These are phyloP conservation scores for Anastrepha obliqua DNA, from an alignment of 1,140 invertebrate genomes.

Conservation along the genomic window DNA sequence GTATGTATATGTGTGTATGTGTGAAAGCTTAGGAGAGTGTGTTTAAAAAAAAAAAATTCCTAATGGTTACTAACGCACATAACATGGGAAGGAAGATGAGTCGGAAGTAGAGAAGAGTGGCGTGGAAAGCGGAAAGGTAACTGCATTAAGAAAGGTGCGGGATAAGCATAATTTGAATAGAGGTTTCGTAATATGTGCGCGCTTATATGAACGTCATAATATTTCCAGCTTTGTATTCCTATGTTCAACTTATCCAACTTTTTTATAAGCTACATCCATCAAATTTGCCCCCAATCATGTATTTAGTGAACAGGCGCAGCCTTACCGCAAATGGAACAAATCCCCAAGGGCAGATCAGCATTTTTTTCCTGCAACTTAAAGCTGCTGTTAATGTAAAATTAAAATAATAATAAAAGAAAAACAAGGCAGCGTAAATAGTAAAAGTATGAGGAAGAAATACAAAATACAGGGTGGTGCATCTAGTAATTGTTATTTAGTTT, in stretches of 20 bases:
- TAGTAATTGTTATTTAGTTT: too few relatives aligned
- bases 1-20: not conserved
- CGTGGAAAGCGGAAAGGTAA: not conserved
- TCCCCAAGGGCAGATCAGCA: not conserved
- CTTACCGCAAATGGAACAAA: not conserved
- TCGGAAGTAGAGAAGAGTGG: not conserved
- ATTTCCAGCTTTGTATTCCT: not conserved
- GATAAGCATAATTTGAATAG: not conserved
- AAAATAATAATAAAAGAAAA: not conserved
- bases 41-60: not conserved
- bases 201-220: not conserved
- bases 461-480: not conserved
- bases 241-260: not conserved
- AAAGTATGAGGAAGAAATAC: not conserved
- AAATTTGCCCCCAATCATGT: not conserved
- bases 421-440: not conserved
- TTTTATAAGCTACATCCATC: constrained; percentile 5
- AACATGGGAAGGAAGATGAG: not conserved
- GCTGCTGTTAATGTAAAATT: too few relatives aligned
- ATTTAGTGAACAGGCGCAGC: not conserved
- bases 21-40: not conserved
- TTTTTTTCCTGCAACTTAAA: not conserved
- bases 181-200: not conserved
- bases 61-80: not conserved
- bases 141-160: not conserved